These are phyloP conservation scores for Rhinopomastus cyanomelas DNA, from an alignment of 2,113 vertebrate species.

Conservation along the genomic window DNA sequence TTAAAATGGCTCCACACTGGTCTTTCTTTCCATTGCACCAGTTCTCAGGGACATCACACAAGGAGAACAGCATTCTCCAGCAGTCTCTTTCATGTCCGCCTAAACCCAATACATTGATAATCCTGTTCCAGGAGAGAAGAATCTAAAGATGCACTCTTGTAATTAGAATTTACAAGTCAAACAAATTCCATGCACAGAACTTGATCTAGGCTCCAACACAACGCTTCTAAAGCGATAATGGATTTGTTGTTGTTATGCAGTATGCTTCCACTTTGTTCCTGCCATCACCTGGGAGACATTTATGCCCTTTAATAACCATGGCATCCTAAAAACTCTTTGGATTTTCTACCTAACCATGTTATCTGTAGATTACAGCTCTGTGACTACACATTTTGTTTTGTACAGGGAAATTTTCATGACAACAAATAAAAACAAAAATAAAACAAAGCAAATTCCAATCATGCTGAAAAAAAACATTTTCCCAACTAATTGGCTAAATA, in stretches of 20 bases:
- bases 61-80: neutral
- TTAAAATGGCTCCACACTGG: neutral
- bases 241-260: neutral
- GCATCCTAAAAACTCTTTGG: conserved; percentile 27
- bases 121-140: neutral
- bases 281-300: conserved; percentile 10
- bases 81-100: neutral
- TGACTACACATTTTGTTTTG: conserved; percentile 19
- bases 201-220: neutral
- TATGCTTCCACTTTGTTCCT: neutral
- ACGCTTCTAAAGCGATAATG: neutral
- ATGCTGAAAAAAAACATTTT: conserved; percentile 34
- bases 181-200: neutral
- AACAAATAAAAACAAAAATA: conserved; percentile 66
- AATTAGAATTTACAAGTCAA: neutral
- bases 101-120: neutral
- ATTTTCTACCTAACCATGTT: conserved; percentile 38
- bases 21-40: neutral
- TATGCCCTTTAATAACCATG: conserved; percentile 44
- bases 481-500: conserved; percentile 54
- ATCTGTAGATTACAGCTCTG: conserved; percentile 15
- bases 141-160: neutral
- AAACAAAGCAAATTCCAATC: conserved; percentile 29
- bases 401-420: conserved; percentile 24
- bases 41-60: neutral